Base-by-base conservation (phyloP, 2,113 vertebrate species). In the Scalopus aquaticus region DNA sequence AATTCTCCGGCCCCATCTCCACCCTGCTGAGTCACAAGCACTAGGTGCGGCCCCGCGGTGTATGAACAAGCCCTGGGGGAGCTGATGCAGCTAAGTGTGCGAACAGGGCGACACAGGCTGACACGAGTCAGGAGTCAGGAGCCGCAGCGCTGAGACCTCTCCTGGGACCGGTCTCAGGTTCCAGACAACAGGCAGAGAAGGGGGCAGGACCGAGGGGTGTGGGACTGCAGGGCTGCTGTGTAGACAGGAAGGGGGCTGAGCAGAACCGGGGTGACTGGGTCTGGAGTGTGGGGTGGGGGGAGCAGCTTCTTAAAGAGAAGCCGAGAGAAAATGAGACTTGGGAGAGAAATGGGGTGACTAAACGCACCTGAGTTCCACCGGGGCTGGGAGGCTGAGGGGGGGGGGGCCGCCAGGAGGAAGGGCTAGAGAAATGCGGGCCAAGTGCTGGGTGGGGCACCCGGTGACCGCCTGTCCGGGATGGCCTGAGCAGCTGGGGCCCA, bases 21-120 rank as follows among this genome's bases (percentile, higher is more conserved):
- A 39, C n/a, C 56, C 65, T 39, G 87, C 90, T 70, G 90, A 84
- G 8, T 88, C 95, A 93, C 90, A 93, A 44, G 37, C 20, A 13
- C 49, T 0, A 64, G 82, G 93, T n/a, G n/a, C 64, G 82, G 58
- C 24, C 32, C 19, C 1, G 70, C 37, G 13, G 74, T 69, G 95
- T 70, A 20, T 9, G 58, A 80, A 92, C 95, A 84, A 81, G 87
- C 83, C 90, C 92, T 58, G 26, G 78, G 1, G 72, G 46, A 11
- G 54, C 65, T 15, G 44, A 77, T 11, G 54, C 17, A 0, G 42
- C 65, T 9, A 0, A 11, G 4, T 64, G 46, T 73, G 84, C 78
- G 76, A 95, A 37, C 30, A 19, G 0, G 8, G 19, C 37, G 32
- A 9, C 1, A 0, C 9, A 15, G 39, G 64, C 90, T 32, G 19